phyloP scores from a whole-genome alignment of 2,888 invertebrate genomes.

The Netelia inedita region DNA sequence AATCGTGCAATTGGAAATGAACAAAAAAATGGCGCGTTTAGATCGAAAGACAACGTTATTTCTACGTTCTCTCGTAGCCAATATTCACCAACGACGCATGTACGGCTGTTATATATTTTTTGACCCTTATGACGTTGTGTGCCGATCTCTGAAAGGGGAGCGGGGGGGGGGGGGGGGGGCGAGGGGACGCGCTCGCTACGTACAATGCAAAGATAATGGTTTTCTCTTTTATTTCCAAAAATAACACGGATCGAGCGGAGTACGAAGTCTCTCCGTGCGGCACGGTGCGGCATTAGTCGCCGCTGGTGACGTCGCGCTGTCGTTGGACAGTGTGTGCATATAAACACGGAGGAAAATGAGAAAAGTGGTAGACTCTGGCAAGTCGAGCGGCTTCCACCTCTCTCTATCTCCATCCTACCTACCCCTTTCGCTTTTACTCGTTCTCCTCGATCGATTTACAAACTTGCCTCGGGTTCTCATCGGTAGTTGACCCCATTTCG shows the following conservation, averaged over 20 bases:
- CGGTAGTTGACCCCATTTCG: conserved; percentile 65
- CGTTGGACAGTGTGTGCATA: background rate
- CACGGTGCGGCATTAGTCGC: background rate
- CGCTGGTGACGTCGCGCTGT: background rate
- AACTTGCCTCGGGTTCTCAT: conserved; percentile 58
- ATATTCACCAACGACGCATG: too few species aligned
- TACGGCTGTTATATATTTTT: background rate
- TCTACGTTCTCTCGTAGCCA: background rate
- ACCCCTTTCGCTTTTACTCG: conserved; percentile 24
- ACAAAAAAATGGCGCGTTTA: background rate
- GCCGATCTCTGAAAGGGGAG: too few species aligned
- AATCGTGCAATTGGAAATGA: background rate
- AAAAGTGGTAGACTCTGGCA: conserved; percentile 15
- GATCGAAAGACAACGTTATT: conserved; percentile 34
- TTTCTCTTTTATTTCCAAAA: conserved; percentile 20
- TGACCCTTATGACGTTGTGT: background rate
- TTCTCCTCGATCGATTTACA: conserved; percentile 60
- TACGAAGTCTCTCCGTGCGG: conserved; percentile 13
- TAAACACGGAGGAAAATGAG: background rate
- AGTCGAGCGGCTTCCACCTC: conserved; percentile 41
- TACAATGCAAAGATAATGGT: conserved; percentile 34
- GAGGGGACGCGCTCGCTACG: background rate
- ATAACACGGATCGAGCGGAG: conserved; percentile 17
- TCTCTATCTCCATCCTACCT: conserved; percentile 7
- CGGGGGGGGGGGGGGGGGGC: background rate